These are phyloP conservation scores for Octonoba sinensis DNA, from an alignment of 2,888 invertebrate genomes.

Conservation along the genomic window DNA sequence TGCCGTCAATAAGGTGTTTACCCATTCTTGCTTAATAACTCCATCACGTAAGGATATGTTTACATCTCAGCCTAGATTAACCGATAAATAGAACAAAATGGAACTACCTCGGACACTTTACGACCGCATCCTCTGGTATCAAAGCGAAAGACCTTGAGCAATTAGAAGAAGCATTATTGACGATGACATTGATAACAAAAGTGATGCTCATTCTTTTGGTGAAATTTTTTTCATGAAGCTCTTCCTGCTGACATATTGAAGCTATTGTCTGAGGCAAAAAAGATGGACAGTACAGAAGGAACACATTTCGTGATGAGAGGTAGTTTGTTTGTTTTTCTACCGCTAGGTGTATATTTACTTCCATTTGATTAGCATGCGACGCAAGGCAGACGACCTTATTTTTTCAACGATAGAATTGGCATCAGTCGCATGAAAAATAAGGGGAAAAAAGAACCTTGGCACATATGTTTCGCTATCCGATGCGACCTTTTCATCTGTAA, in stretches of 20 bases:
- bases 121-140: not conserved
- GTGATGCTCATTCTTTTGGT: constrained; percentile 1
- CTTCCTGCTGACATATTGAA: constrained; percentile 18
- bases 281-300: constrained; percentile 13
- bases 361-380: constrained; percentile 25
- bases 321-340: constrained; percentile 37
- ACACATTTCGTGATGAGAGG: constrained; percentile 23
- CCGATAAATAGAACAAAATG: not conserved
- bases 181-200: constrained; percentile 47
- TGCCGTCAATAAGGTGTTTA: not conserved
- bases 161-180: constrained; percentile 28
- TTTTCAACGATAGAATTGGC: not conserved
- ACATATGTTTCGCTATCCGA: constrained; percentile 46
- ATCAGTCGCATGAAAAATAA: constrained; percentile 8
- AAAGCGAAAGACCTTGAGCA: constrained; percentile 35
- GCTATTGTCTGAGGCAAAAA: constrained; percentile 28
- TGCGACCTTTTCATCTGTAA: constrained; percentile 21
- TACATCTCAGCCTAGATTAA: not conserved
- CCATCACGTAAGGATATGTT: not conserved
- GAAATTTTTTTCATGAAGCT: not conserved
- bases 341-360: constrained; percentile 2
- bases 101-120: not conserved
- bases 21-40: not conserved
- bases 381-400: constrained; percentile 44
- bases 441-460: constrained; percentile 55